Base-by-base conservation (phyloP, 2,888 invertebrate species). In the Synergus umbraculus region DNA sequence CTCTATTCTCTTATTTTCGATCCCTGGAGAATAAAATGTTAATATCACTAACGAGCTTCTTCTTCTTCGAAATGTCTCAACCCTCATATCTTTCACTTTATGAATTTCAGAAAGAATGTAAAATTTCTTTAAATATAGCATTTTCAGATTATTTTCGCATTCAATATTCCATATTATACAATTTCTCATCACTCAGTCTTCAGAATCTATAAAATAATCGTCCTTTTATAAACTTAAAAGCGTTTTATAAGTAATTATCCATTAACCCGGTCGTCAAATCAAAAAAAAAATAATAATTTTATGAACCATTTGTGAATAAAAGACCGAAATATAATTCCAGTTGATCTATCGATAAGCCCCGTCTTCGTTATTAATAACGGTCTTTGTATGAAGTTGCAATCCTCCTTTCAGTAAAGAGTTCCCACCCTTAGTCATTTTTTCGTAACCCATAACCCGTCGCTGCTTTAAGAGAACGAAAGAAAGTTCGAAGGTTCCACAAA, bases 401-500 rank as follows among this genome's bases (percentile, higher is more conserved):
- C 46, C 18, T 4, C 22, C 46, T 46, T 46, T 67, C 46, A 46
- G 44, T 46, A 46, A 67, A 67, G 22, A 67, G 22, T 67, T 46
- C 12, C 22, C 46, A 0, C 22, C 67, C 67, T 58, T 12, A 67
- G 46, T 67, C 22, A 66, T 46, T 67, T 67, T 66, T 44, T 46
- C 7, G 22, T 46, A 67, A 44, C 18, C 44, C 7, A 29, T 44
- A 46, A 67, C 12, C 44, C 10, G 22, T 12, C 18, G 4, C 10
- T 58, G 22, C 22, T 67, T 66, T 46, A 22, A 18, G 18, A 15
- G 15, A 46, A 67, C 46, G 4, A 12, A 67, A 46, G 67, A 67
- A 67, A 67, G 29, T 67, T 67, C 22, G 29, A 67, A 67, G 29
- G 67, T 67, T 22, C 9, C 12, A 46, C 18, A 67, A 67, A 67